These are phyloP conservation scores for Bombus pascuorum DNA, from an alignment of 1,140 invertebrate species.

Conservation along the genomic window DNA sequence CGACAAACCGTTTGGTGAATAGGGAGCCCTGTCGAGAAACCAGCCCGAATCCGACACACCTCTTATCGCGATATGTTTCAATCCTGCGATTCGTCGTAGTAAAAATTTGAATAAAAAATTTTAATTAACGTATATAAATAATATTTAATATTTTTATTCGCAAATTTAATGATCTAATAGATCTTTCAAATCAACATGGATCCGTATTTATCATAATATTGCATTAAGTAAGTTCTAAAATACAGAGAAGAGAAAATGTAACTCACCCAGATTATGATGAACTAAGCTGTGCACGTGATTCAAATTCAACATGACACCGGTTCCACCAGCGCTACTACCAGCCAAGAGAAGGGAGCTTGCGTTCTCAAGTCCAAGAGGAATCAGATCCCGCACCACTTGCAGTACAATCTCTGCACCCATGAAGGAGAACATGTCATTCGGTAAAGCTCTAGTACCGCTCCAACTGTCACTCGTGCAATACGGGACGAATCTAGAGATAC, in stretches of 20 bases:
- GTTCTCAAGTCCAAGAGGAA: conserved; percentile 85
- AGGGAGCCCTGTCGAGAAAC: conserved; percentile 94
- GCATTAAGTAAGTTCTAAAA: background rate
- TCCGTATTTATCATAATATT: too few relatives aligned
- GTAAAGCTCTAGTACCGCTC: conserved; percentile 88
- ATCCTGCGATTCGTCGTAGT: conserved; percentile 62
- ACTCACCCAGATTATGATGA: conserved; percentile 82
- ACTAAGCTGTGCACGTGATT: conserved; percentile 90
- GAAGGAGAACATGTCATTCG: conserved; percentile 88
- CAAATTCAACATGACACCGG: conserved; percentile 95
- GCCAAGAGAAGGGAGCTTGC: conserved; percentile 88
- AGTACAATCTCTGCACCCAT: conserved; percentile 93
- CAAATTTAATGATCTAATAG: too few relatives aligned
- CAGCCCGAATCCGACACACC: conserved; percentile 96
- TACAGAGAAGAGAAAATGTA: background rate
- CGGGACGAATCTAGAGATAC: conserved; percentile 88
- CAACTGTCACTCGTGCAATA: conserved; percentile 97
- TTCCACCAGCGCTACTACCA: conserved; percentile 96
- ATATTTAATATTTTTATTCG: too few relatives aligned
- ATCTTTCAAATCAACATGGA: too few relatives aligned
- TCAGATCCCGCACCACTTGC: conserved; percentile 89
- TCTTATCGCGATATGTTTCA: conserved; percentile 87
- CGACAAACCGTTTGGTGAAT: conserved; percentile 81
- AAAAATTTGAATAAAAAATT: conserved; percentile 1
- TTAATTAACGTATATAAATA: background rate